phyloP scores from a whole-genome alignment of 2,113 vertebrate genomes.

The Lepus europaeus region DNA sequence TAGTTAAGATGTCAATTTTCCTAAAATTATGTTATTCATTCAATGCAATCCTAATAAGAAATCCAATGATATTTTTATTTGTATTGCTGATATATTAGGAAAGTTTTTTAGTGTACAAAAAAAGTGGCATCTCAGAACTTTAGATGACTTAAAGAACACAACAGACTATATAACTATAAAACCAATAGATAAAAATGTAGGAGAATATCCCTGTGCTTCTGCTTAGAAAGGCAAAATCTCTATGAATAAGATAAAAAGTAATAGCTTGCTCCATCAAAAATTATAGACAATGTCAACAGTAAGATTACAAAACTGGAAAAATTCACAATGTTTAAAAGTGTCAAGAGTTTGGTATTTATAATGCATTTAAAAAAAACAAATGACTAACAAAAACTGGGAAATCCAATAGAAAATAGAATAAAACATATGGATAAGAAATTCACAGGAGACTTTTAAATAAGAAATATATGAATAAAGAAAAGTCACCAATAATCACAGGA shows the following conservation, averaged over 20 bases:
- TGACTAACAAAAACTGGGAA: background rate
- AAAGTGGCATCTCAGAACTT: background rate
- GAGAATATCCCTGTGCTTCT: background rate
- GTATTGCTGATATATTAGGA: background rate
- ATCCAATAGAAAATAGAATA: background rate
- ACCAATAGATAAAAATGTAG: background rate
- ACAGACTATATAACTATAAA: background rate
- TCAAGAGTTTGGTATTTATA: background rate
- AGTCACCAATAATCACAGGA: background rate
- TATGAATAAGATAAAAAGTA: background rate
- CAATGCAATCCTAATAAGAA: background rate
- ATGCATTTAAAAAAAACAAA: background rate
- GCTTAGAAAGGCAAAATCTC: background rate
- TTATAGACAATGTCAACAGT: background rate
- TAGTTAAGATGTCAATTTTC: background rate
- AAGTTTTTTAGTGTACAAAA: background rate
- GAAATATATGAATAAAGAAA: slow-evolving; percentile 8
- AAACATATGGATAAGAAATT: background rate
- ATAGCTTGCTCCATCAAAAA: background rate
- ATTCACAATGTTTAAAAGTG: background rate
- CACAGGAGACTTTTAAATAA: background rate
- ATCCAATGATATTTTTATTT: background rate
- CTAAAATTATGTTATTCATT: background rate
- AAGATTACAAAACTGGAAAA: background rate
- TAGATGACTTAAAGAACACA: background rate